These are phyloP conservation scores for Meriones psammophilus DNA, from an alignment of 2,797 vertebrate genomes.

Conservation along the genomic window DNA sequence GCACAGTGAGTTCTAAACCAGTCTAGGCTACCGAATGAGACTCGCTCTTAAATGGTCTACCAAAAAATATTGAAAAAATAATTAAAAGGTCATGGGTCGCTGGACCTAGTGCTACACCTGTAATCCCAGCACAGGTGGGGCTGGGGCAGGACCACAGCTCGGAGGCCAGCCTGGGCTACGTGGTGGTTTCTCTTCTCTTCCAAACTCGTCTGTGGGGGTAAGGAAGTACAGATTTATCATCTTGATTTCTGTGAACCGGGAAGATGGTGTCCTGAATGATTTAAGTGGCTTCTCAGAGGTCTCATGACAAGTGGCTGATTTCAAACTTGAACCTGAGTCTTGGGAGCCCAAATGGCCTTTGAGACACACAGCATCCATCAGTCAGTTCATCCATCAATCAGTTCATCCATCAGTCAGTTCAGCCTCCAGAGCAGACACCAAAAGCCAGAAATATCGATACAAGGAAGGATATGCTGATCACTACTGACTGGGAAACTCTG, in stretches of 20 bases:
- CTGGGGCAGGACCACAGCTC: background rate
- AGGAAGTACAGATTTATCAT: background rate
- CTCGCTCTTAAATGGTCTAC: background rate
- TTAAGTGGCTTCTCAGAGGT: background rate
- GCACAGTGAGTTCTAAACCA: no score
- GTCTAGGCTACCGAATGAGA: background rate
- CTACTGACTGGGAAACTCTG: background rate
- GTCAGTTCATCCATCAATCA: no score
- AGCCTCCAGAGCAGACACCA: background rate
- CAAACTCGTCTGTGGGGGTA: background rate
- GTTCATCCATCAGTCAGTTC: background rate
- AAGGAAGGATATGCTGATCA: background rate
- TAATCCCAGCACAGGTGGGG: background rate
- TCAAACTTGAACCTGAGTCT: background rate
- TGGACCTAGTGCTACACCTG: background rate
- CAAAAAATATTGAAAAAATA: background rate
- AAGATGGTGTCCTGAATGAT: slow-evolving; percentile 4
- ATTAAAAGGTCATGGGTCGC: background rate
- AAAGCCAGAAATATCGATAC: background rate
- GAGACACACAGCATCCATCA: background rate
- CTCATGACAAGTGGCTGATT: background rate
- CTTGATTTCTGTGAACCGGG: background rate
- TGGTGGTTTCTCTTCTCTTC: slow-evolving; percentile 20
- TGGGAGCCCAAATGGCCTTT: background rate
- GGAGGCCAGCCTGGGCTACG: background rate